Percentiles rank a stretch among this genome's conserved stretches.
phyloP scores from a whole-genome alignment of 2,113 vertebrate species.

The Megaptera novaeangliae region DNA sequence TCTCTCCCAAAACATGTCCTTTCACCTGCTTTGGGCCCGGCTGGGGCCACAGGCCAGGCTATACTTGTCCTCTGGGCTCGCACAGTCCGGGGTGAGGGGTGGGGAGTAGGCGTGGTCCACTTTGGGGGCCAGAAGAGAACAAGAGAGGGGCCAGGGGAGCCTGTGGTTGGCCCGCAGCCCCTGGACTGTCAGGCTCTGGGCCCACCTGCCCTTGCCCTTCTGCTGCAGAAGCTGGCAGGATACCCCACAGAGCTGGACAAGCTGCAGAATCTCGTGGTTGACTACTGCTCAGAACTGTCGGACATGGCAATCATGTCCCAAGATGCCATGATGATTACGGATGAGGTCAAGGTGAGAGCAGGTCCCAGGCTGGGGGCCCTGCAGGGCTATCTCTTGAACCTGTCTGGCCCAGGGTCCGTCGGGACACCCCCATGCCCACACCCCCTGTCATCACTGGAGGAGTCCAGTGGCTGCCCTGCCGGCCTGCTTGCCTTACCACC shows the following conservation, averaged over 20 bases:
- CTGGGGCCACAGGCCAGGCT: background rate
- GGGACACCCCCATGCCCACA: background rate
- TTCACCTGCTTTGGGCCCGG: background rate
- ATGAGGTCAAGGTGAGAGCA: conserved; percentile 68
- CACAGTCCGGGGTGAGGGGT: too few species aligned
- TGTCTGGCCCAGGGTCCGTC: background rate
- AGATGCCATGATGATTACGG: conserved; percentile 56
- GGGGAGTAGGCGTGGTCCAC: background rate
- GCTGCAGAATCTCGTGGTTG: conserved; percentile 33
- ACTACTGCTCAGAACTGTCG: conserved; percentile 48
- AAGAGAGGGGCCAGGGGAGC: background rate
- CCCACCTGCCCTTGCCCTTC: background rate
- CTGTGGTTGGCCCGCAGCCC: accelerated
- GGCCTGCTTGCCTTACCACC: background rate
- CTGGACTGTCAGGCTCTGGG: background rate
- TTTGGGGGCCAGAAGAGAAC: too few species aligned
- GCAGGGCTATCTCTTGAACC: background rate
- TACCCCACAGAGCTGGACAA: conserved; percentile 60
- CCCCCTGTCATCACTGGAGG: background rate
- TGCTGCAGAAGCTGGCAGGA: conserved; percentile 33
- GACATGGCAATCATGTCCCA: conserved; percentile 55
- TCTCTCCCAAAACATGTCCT: background rate
- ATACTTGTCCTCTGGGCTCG: background rate
- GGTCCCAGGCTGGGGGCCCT: background rate
- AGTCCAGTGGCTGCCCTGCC: background rate